Percentiles rank a stretch among this genome's conserved stretches.
phyloP scores from a whole-genome alignment of 2,888 invertebrate species.

The Cosmopolites sordidus region DNA sequence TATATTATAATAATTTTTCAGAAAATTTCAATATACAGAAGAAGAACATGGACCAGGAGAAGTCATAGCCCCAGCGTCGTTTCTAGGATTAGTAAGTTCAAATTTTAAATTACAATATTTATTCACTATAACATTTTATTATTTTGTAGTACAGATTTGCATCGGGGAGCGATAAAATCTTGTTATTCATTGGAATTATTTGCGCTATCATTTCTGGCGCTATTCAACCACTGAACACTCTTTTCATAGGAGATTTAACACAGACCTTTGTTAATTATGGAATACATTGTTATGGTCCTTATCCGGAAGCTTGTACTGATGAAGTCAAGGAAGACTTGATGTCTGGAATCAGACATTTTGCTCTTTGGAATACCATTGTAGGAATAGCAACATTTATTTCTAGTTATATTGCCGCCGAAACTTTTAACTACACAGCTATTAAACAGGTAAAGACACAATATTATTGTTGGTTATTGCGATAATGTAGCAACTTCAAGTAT shows the following conservation, averaged over 20 bases:
- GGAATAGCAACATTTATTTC: conserved; percentile 59
- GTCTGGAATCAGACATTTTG: conserved; percentile 54
- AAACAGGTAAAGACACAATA: conserved; percentile 62
- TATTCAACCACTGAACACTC: conserved; percentile 63
- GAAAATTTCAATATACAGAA: conserved; percentile 5
- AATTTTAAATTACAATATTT: neutral
- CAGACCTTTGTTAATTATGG: conserved; percentile 54
- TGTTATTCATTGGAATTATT: conserved; percentile 56
- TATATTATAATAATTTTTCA: conserved; percentile 8
- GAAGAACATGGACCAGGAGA: conserved; percentile 6
- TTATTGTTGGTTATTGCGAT: no score
- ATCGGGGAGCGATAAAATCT: conserved; percentile 54
- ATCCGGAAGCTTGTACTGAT: conserved; percentile 36
- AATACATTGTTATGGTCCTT: conserved; percentile 8
- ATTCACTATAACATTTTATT: neutral
- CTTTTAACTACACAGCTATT: conserved; percentile 68
- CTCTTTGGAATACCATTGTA: conserved; percentile 58
- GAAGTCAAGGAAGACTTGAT: conserved; percentile 43
- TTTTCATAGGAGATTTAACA: conserved; percentile 63
- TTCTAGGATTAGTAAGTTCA: conserved; percentile 23
- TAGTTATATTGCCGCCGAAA: conserved; percentile 61
- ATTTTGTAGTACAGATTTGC: conserved; percentile 64
- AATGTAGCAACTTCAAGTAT: no score
- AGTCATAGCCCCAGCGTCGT: conserved; percentile 19
- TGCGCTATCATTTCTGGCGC: conserved; percentile 58